A percentile compares a stretch with the other conserved stretches of the same genome.
Conservation (phyloP, 2,113 vertebrate genomes). For the Nematolebias whitei region DNA sequence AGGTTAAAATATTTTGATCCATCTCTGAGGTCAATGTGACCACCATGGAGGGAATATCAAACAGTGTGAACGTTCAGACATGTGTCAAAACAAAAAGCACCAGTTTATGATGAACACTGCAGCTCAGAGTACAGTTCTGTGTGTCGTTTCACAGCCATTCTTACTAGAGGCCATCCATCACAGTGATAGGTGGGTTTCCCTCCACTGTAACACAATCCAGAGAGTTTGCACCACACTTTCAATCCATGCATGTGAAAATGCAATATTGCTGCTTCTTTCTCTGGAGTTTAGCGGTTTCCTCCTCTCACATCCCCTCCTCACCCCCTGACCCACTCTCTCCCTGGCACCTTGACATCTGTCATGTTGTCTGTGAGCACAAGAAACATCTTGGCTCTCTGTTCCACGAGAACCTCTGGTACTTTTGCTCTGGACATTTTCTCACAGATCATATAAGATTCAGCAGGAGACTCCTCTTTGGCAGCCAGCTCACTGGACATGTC, state of each 20-base stretch:
- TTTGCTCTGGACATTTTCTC: constrained; percentile 40
- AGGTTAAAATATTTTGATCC: background rate
- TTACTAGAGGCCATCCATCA: constrained; percentile 13
- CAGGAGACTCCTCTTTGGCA: constrained; percentile 48
- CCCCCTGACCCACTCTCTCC: constrained; percentile 51
- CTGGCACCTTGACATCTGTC: constrained; percentile 57
- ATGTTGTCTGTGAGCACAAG: constrained; percentile 66
- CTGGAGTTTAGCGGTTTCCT: constrained; percentile 4
- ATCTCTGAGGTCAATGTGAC: background rate
- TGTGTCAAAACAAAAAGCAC: background rate
- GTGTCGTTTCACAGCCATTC: constrained; percentile 5
- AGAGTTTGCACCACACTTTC: background rate
- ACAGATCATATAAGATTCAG: constrained; percentile 46
- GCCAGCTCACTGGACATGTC: constrained; percentile 4
- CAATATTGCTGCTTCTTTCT: background rate
- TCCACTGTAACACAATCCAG: constrained; percentile 6
- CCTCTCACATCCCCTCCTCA: constrained; percentile 38
- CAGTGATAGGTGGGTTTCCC: constrained; percentile 16
- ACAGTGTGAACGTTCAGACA: background rate
- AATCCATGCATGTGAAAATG: constrained; percentile 7
- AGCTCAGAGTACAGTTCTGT: background rate
- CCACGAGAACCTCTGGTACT: constrained; percentile 50
- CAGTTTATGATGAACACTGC: background rate
- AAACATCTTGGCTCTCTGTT: constrained; percentile 40
- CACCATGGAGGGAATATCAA: background rate